Conservation (phyloP, 2,113 vertebrate genomes). For the Excalfactoria chinensis region DNA sequence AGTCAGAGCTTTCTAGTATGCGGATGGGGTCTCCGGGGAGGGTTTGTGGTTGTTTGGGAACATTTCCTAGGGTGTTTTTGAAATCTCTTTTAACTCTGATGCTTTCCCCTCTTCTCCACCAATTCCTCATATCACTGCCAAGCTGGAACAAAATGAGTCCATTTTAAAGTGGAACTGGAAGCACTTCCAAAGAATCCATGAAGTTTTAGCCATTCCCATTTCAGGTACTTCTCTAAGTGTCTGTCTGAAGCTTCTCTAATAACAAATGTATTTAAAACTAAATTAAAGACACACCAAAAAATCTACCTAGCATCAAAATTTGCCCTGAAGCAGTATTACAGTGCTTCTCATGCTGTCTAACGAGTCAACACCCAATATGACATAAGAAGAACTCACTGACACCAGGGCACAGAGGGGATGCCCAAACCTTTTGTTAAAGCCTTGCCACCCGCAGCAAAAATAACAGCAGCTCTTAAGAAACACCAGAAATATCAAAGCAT, state of each 20-base stretch:
- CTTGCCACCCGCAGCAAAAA: neutral
- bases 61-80: conserved; percentile 59
- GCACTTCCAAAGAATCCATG: neutral
- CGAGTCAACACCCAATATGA: rapidly evolving
- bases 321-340: neutral
- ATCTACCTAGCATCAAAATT: neutral
- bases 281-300: neutral
- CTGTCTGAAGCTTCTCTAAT: neutral
- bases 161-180: conserved; percentile 7
- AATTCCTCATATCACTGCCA: neutral
- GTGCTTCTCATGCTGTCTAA: neutral
- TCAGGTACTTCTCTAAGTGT: neutral
- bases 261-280: neutral
- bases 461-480: neutral
- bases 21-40: neutral
- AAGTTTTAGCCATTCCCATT: neutral
- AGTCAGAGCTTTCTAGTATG: neutral
- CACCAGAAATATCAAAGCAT: neutral
- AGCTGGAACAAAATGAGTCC: conserved; percentile 29
- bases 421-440: neutral
- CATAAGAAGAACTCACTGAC: neutral
- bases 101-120: neutral
- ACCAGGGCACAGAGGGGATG: neutral
- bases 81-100: conserved; percentile 23
- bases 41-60: conserved; percentile 40